A percentile compares a stretch with the other conserved stretches of the same genome.
These are phyloP conservation scores for Heliangelus exortis DNA, from an alignment of 2,797 vertebrate genomes.

Conservation along the genomic window DNA sequence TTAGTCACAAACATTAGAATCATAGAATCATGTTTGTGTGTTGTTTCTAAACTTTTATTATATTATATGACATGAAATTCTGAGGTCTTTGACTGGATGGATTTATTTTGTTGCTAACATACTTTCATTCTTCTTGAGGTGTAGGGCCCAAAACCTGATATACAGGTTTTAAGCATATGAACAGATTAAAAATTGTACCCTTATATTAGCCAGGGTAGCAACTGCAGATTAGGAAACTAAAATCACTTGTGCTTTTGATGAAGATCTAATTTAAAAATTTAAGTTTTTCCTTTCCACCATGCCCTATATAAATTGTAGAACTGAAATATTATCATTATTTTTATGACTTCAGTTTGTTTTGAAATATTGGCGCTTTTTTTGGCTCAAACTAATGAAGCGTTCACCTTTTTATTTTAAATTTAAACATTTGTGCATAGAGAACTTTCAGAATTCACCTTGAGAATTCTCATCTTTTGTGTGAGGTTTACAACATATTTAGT, in stretches of 20 bases:
- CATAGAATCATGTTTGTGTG: background rate
- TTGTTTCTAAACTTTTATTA: background rate
- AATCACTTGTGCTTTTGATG: background rate
- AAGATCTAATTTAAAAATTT: background rate
- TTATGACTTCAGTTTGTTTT: background rate
- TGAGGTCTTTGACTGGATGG: background rate
- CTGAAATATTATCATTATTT: background rate
- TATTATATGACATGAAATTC: background rate
- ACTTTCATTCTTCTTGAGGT: background rate
- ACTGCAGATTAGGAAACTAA: background rate
- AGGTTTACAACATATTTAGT: background rate
- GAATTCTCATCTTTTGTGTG: background rate
- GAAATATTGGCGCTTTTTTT: background rate
- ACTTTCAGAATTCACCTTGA: background rate
- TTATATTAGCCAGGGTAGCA: background rate
- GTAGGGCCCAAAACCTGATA: background rate
- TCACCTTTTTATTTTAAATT: background rate
- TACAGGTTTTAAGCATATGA: background rate
- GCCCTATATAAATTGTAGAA: background rate
- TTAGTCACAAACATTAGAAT: background rate
- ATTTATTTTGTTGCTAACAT: background rate
- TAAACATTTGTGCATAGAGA: background rate
- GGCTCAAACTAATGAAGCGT: background rate
- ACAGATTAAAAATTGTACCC: background rate
- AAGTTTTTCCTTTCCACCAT: fast-evolving